A percentile compares a stretch with the other conserved stretches of the same genome.
Conservation (phyloP, 1,140 invertebrate species). For the Atta texana region DNA sequence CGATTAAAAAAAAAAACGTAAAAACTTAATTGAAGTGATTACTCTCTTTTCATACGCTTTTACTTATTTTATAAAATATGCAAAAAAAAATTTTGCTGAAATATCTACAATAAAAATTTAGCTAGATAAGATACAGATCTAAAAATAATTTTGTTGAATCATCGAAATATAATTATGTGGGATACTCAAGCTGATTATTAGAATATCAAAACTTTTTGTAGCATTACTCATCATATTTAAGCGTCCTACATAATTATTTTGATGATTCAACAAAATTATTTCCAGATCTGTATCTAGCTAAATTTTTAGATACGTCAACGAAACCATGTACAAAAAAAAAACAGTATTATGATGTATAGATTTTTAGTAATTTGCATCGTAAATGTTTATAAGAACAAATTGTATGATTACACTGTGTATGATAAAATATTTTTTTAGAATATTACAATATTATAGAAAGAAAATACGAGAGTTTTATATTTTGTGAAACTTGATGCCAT, state of each 20-base stretch:
- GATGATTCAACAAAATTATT: no score
- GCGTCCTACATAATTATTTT: no score
- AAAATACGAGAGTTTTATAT: neutral
- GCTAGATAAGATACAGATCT: no score
- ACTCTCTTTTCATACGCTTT: neutral
- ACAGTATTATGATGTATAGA: neutral
- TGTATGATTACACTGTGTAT: neutral
- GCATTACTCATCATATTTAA: no score
- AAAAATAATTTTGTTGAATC: no score
- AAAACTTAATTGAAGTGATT: neutral
- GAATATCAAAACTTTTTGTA: no score
- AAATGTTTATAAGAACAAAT: neutral
- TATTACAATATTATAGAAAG: neutral
- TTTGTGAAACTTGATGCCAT: neutral
- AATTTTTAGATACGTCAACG: no score
- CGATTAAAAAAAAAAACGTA: constrained; percentile 1
- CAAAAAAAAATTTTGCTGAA: neutral
- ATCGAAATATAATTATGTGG: no score
- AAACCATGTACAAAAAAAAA: no score
- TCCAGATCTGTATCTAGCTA: no score
- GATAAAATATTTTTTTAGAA: neutral
- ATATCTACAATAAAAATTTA: no score
- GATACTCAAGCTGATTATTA: no score
- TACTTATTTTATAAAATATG: constrained; percentile 27
- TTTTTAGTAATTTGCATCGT: neutral